Evolutionary conservation across 2,888 invertebrate species (phyloP), one percentile per base, ranked within the genome.

Genomic region (Theretra japonica): DNA sequence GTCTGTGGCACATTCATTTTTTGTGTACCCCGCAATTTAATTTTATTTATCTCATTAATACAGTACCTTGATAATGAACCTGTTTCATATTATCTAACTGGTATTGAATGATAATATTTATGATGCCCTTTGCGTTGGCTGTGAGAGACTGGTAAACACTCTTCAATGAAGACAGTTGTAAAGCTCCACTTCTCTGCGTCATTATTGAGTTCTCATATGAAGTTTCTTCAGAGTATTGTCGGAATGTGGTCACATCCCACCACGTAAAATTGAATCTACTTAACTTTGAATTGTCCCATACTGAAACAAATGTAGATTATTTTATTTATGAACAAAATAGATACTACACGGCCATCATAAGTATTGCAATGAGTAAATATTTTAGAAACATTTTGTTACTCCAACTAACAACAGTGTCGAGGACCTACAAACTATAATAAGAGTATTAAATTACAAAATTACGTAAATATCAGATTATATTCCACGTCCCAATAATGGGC

Each of bases 121-220:
- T 99, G 79, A 98, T 97, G 75, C 96, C 96, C 82, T 96, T 96
- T 0, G 99, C 97, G 88, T 99, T 99, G 0, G 96, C 95, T 0
- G 98, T 99, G 23, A 99, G 95, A 0, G 99, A 98, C 75, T 96
- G 96, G 94, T 98, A 98, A 15, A 99, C 98, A 86, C 98, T 98
- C 65, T 96, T 96, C 74, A 99, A 95, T 0, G 99, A 98, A 0
- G 98, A 97, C 48, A 99, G 92, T 8, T 98, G 97, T 68, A 98
- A 88, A 1, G 96, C 95, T 28, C 97, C 97, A 30, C 97, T 96
- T 76, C 97, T 96, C 80, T 97, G 97, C 0, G 97, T 96, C 91
- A 98, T 94, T 76, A 98, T 90, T 0, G 98, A 98, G 85, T 97
- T 97, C 88, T 98, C 98, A 81, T 96, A 98, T 0, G 97, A 96